Evolutionary conservation across 2,888 invertebrate genomes (phyloP).

Genomic region (Tenodera sinensis): DNA sequence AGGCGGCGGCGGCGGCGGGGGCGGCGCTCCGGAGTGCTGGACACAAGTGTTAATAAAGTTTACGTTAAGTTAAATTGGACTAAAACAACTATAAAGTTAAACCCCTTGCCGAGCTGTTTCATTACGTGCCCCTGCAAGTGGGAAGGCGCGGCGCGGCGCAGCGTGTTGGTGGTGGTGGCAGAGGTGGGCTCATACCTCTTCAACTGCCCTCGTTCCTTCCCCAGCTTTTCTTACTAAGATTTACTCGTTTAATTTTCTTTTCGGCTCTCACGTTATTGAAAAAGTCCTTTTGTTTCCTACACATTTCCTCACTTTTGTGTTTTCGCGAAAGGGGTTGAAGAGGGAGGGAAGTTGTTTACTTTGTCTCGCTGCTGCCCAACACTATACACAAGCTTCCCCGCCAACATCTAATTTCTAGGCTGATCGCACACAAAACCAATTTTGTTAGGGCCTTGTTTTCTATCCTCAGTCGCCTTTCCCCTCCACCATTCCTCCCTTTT

Average conservation of each 20-base stretch:
- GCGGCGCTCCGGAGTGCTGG: constrained; percentile 4
- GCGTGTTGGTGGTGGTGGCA: not conserved
- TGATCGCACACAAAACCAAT: constrained; percentile 19
- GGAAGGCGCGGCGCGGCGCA: not conserved
- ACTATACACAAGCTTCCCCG: constrained; percentile 1
- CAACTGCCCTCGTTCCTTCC: not conserved
- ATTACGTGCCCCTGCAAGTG: constrained; percentile 13
- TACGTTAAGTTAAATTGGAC: constrained; percentile 32
- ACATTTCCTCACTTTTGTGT: constrained; percentile 18
- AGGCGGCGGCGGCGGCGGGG: too few species aligned
- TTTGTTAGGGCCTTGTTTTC: constrained; percentile 17
- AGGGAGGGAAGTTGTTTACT: constrained; percentile 2
- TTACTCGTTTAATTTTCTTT: constrained; percentile 33
- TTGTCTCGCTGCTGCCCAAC: constrained; percentile 15
- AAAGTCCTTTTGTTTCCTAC: constrained; percentile 29
- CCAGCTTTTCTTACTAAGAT: constrained; percentile 14
- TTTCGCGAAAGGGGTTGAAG: not conserved
- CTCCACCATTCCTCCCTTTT: not conserved
- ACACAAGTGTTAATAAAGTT: constrained; percentile 28
- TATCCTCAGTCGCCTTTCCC: not conserved
- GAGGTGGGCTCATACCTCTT: constrained; percentile 13
- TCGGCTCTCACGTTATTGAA: constrained; percentile 31
- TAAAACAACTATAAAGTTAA: constrained; percentile 25
- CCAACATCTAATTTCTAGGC: constrained; percentile 19
- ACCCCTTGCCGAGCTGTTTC: constrained; percentile 22